A percentile compares a stretch with the other conserved stretches of the same genome.
These are phyloP conservation scores for Nycticorax nycticorax DNA, from an alignment of 2,113 vertebrate species.

Conservation along the genomic window DNA sequence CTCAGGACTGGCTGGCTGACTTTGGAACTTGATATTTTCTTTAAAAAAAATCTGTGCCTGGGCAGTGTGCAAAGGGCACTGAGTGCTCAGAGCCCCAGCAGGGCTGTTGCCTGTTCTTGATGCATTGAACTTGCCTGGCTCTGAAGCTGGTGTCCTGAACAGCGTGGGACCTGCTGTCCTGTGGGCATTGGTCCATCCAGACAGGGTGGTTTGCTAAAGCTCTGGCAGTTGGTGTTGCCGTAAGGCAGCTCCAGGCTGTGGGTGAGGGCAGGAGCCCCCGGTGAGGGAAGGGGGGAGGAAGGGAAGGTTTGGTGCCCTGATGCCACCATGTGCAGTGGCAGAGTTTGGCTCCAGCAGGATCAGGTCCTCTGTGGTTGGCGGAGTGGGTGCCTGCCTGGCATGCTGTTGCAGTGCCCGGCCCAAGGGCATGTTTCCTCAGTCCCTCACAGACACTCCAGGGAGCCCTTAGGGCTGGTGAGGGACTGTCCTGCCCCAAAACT, in stretches of 20 bases:
- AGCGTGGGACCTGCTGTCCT: neutral
- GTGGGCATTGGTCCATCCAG: rapidly evolving
- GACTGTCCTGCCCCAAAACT: neutral
- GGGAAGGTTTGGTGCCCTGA: neutral
- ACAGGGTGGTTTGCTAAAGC: neutral
- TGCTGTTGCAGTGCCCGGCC: neutral
- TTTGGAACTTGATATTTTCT: neutral
- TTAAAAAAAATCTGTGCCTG: neutral
- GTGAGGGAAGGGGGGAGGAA: neutral
- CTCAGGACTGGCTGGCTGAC: neutral
- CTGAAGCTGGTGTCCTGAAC: rapidly evolving
- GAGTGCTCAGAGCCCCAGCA: neutral
- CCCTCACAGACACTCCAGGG: rapidly evolving
- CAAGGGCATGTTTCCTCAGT: neutral
- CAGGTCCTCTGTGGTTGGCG: neutral
- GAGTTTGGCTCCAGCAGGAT: neutral
- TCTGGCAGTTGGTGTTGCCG: neutral
- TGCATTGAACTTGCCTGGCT: neutral
- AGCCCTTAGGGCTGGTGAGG: neutral
- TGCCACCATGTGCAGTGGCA: neutral
- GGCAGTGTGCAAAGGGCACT: rapidly evolving
- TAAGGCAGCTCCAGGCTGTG: neutral
- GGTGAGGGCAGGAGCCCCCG: neutral
- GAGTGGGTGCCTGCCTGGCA: neutral
- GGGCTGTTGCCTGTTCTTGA: neutral